Evolutionary conservation across 2,113 vertebrate genomes (phyloP).

Genomic region (Neolamprologus brichardi): DNA sequence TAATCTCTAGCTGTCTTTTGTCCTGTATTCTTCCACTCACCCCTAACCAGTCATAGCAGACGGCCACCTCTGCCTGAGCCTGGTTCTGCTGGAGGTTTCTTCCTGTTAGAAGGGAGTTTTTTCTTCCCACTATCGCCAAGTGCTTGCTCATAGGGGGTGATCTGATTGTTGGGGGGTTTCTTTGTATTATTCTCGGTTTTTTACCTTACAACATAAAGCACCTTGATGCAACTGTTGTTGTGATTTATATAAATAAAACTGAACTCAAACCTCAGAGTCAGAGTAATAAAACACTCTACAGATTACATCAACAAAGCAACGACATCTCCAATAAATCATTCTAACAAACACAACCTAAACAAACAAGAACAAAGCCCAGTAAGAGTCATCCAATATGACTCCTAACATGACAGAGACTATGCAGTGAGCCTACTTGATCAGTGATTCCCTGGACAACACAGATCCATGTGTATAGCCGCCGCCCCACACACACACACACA

Average conservation of each 20-base stretch:
- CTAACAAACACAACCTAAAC: neutral
- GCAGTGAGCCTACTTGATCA: neutral
- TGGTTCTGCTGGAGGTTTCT: neutral
- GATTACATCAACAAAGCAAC: neutral
- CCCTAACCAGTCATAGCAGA: neutral
- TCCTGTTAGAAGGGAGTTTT: neutral
- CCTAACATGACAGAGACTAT: conserved; percentile 3
- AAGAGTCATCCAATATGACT: neutral
- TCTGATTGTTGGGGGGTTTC: neutral
- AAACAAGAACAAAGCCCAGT: neutral
- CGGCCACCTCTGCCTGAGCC: neutral
- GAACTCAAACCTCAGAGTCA: neutral
- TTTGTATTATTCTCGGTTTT: neutral
- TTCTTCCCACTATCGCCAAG: neutral
- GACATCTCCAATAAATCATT: neutral
- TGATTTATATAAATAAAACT: neutral
- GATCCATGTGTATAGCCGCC: neutral
- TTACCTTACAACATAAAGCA: neutral
- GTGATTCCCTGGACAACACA: neutral
- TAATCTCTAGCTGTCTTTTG: neutral
- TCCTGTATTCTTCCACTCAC: neutral
- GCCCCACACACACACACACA: neutral
- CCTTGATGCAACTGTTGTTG: neutral
- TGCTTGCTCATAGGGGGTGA: neutral
- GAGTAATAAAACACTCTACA: neutral